Conservation (phyloP, 2,888 invertebrate genomes). For the Clepsis dumicolana region DNA sequence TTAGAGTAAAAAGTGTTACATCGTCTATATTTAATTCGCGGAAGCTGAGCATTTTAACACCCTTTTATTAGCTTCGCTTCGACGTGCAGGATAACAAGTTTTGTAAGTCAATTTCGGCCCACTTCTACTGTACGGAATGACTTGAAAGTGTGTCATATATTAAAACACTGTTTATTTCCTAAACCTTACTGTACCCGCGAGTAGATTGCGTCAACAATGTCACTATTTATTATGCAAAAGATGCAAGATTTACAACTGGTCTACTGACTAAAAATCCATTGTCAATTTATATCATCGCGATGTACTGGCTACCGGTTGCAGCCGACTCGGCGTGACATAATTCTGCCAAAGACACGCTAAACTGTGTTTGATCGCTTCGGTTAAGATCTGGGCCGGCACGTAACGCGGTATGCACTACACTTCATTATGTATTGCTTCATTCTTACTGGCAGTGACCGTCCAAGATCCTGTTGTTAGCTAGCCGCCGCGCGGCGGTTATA, state of each 20-base stretch:
- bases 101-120: background rate
- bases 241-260: background rate
- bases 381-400: constrained; percentile 55
- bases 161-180: too few species aligned
- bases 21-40: background rate
- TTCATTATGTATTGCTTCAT: constrained; percentile 34
- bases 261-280: constrained; percentile 2
- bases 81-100: background rate
- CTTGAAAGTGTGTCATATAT: too few species aligned
- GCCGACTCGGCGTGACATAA: constrained; percentile 55
- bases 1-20: constrained; percentile 3
- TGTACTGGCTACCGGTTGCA: background rate
- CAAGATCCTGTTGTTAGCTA: constrained; percentile 20
- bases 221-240: background rate
- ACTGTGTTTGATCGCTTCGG: constrained; percentile 55
- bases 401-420: constrained; percentile 21
- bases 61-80: background rate
- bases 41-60: background rate
- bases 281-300: background rate
- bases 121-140: background rate
- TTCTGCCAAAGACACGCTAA: constrained; percentile 55
- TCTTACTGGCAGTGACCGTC: constrained; percentile 21
- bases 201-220: background rate
- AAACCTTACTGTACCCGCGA: too few species aligned
- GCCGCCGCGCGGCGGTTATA: background rate